Evolutionary conservation across 2,113 vertebrate species (phyloP), one percentile per base, ranked within the genome.

Genomic region (Mustela nigripes): DNA sequence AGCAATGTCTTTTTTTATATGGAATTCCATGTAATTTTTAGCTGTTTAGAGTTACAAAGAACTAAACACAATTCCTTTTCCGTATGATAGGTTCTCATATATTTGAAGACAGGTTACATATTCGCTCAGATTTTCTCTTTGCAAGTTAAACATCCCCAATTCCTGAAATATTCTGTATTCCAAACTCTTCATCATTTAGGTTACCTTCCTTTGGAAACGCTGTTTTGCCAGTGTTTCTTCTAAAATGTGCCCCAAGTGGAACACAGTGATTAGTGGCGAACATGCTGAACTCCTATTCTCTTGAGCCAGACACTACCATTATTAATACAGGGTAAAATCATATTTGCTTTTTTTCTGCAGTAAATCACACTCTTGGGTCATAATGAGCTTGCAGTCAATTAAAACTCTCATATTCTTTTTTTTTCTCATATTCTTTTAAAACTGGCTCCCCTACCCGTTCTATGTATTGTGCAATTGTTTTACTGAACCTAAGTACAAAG

Each of bases 101-200:
- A 50, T 82, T 79, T 94, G 63, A 95, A 97, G 58, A 89, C 45
- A 97, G 33, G 15, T 84, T 74, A 63, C 71, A 42, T n/a, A 80
- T 56, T 56, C n/a, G 65, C 16, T 94, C n/a, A 84, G 85, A 90
- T 91, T 92, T 93, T 96, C 69, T 76, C n/a, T 81, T 69, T 94
- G 39, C 26, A 81, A 39, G 22, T 76, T 50, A 95, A 93, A 82
- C 50, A 86, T 65, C 21, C 45, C 50, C 16, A 85, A 0, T 95
- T 96, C 33, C n/a, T 96, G 3, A 2, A 7, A 58, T 56, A 78
- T 36, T 26, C 45, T 76, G 0, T 84, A 10, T 89, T 76, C 42
- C 26, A 96, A 65, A 92, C 4, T 33, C 19, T 71, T 95, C 19
- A 73, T 95, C 48, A 69, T 89, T 90, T 63, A 71, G 28, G 10